phyloP scores from a whole-genome alignment of 2,888 invertebrate species.

The Pandemis corylana region DNA sequence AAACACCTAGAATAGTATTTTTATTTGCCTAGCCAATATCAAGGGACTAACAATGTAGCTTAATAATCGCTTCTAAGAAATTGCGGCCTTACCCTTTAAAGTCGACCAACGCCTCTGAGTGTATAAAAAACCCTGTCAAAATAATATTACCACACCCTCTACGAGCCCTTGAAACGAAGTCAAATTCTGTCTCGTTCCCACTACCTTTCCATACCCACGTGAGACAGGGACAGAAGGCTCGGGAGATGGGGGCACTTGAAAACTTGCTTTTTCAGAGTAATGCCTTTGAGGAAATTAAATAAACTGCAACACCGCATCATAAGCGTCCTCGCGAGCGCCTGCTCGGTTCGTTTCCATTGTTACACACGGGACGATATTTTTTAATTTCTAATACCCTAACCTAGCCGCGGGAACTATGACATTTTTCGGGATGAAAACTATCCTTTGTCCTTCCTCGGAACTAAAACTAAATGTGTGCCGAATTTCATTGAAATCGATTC shows the following conservation, averaged over 20 bases:
- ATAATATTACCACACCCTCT: constrained; percentile 20
- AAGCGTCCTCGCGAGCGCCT: constrained; percentile 69
- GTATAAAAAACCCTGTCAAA: not conserved
- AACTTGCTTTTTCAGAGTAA: constrained; percentile 80
- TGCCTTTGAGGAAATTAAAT: constrained; percentile 83
- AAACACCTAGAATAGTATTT: no score
- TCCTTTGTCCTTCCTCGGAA: no score
- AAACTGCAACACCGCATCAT: constrained; percentile 82
- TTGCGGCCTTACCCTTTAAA: not conserved
- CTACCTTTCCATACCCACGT: not conserved
- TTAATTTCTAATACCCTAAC: not conserved
- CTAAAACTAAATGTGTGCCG: no score
- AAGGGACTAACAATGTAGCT: no score
- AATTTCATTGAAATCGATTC: no score
- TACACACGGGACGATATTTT: constrained; percentile 35
- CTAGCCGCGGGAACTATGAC: no score
- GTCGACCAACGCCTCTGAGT: not conserved
- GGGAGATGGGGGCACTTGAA: constrained; percentile 63
- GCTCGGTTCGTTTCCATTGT: constrained; percentile 50
- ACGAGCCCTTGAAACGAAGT: not conserved
- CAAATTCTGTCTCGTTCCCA: constrained; percentile 8
- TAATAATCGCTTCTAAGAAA: not conserved
- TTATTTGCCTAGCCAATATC: no score
- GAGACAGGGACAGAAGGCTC: constrained; percentile 44
- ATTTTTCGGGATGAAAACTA: no score